Evolutionary conservation across 2,113 vertebrate genomes (phyloP), one percentile per base, ranked within the genome.

Genomic region (Anarrhichthys ocellatus): DNA sequence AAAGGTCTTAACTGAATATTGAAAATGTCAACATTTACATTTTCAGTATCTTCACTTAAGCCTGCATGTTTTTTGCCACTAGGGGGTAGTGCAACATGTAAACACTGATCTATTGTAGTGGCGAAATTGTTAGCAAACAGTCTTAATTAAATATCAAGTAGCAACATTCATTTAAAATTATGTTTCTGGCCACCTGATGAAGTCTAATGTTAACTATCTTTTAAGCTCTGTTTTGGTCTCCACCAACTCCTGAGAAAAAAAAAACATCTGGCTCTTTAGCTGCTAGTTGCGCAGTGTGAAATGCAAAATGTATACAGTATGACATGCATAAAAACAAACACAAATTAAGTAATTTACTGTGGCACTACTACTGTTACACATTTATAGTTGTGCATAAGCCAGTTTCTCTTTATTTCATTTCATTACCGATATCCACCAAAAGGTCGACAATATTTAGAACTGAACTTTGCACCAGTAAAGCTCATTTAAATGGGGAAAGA

Each of bases 401-500:
- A 6, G 4, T 15, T 29, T 20, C 24, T 29, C 24, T 27, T 59
- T 2, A 27, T 14, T 15, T 15, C 56, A 59, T 38, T 8, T 44
- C 15, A 11, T 32, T 15, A 22, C 34, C 0, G 3, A 20, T 13
- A 27, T 29, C 36, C 15, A 9, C 34, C 2, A 42, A 66, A 67
- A 58, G 6, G 36, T 22, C 5, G 2, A 18, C 2, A 10, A 17
- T 20, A 42, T 29, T 50, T 38, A 44, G 27, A 34, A 17, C 5
- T n/a, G 68, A 1, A 78, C 68, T 78, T 67, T 78, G 75, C 1
- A 40, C 81, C 9, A 67, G 32, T n/a, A 9, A 34, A 34, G 40
- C 2, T 44, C 32, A 17, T 22, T 36, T 34, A 52, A 54, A 68
- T 24, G 18, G 54, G 1, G 29, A 36, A 29, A 38, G n/a, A 66